These are phyloP conservation scores for Apogon talboti DNA, from an alignment of 2,797 vertebrate species.

Conservation along the genomic window DNA sequence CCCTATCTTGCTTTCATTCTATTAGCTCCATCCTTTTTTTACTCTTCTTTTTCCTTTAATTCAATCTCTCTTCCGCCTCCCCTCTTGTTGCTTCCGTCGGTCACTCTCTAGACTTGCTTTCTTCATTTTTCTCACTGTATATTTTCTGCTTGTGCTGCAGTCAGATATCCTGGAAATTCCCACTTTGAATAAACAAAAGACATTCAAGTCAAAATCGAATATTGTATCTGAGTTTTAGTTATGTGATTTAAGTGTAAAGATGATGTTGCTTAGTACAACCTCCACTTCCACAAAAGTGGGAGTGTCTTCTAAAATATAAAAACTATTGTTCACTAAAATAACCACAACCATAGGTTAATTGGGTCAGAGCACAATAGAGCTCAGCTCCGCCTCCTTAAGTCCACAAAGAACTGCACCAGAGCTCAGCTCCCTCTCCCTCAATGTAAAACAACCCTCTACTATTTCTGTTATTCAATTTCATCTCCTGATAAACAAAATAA, in stretches of 20 bases:
- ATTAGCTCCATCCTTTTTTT: conserved; percentile 18
- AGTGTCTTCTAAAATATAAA: no score
- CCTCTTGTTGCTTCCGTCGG: neutral
- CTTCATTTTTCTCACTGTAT: neutral
- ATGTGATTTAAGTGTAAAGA: neutral
- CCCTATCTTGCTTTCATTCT: neutral
- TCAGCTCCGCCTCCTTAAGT: no score
- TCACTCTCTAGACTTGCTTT: neutral
- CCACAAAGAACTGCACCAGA: no score
- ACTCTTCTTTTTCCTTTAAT: conserved; percentile 29
- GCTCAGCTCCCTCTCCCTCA: no score
- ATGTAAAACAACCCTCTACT: no score
- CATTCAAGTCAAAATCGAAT: conserved; percentile 1
- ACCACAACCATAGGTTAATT: no score
- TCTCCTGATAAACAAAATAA: no score
- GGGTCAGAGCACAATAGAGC: no score
- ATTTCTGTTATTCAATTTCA: no score
- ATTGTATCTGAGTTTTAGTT: neutral
- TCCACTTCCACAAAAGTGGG: neutral
- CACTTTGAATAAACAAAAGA: neutral
- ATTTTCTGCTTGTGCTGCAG: neutral
- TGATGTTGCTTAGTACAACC: neutral
- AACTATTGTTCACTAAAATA: no score
- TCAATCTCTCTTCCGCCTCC: conserved; percentile 8
- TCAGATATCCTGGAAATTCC: conserved; percentile 3